phyloP scores from a whole-genome alignment of 2,888 invertebrate species.

The Drosophila dives region DNA sequence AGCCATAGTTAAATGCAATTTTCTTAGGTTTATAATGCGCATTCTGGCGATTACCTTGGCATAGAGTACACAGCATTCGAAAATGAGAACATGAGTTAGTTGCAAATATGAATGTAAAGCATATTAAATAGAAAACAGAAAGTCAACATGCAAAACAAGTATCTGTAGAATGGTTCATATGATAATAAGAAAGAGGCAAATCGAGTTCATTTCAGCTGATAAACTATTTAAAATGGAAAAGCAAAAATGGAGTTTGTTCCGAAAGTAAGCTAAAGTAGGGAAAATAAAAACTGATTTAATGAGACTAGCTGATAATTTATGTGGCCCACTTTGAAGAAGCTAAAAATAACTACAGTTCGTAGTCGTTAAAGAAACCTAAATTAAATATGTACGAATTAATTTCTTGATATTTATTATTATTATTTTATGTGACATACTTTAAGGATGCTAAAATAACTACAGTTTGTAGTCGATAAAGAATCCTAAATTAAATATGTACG shows the following conservation, averaged over 20 bases:
- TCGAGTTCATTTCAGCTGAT: neutral
- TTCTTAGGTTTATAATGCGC: slow-evolving; percentile 3
- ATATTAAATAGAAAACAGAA: neutral
- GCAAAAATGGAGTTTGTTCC: neutral
- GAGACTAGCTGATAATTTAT: neutral
- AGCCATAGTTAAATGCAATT: slow-evolving; percentile 6
- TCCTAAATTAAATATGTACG: neutral
- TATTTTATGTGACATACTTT: neutral
- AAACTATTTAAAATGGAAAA: neutral
- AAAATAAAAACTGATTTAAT: neutral
- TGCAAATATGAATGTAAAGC: neutral
- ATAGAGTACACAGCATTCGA: neutral
- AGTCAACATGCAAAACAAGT: neutral
- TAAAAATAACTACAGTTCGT: neutral
- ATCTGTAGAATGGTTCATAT: neutral
- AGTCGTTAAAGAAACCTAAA: neutral
- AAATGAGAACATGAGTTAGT: neutral
- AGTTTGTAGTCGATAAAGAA: neutral
- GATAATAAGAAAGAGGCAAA: neutral
- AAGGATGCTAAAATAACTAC: neutral
- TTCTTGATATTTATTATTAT: slow-evolving; percentile 1
- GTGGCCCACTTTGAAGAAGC: neutral
- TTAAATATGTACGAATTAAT: slow-evolving; percentile 11
- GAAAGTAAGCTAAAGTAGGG: neutral
- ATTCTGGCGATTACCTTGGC: neutral